phyloP scores from a whole-genome alignment of 2,888 invertebrate genomes.

The Lasioglossum calceatum region DNA sequence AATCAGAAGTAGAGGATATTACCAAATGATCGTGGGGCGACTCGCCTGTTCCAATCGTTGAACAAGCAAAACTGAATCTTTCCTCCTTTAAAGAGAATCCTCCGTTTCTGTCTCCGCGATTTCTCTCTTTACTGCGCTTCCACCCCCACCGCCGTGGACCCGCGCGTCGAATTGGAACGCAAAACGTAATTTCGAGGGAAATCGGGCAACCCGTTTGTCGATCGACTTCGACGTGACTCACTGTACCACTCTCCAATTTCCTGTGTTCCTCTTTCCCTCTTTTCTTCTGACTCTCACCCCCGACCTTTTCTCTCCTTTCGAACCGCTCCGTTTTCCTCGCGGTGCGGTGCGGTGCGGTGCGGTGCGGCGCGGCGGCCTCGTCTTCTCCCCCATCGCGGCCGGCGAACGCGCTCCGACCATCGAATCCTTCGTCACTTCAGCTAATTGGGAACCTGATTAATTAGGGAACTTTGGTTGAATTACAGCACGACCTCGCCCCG shows the following conservation, averaged over 20 bases:
- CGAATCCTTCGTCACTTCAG: constrained; percentile 69
- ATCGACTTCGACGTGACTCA: constrained; percentile 70
- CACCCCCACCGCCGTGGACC: background rate
- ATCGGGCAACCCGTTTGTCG: constrained; percentile 70
- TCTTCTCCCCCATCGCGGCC: background rate
- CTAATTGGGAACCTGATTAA: constrained; percentile 76
- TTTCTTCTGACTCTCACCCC: constrained; percentile 14
- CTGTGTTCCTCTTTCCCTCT: constrained; percentile 41
- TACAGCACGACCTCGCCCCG: constrained; percentile 60
- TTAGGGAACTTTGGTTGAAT: constrained; percentile 75
- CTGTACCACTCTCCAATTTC: constrained; percentile 54
- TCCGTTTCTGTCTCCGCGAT: constrained; percentile 16
- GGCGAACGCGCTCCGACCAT: constrained; percentile 57
- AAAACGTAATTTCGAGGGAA: constrained; percentile 72
- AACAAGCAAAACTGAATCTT: background rate
- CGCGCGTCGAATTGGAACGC: constrained; percentile 60
- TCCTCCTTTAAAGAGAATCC: constrained; percentile 9
- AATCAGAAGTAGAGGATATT: background rate
- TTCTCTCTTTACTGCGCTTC: constrained; percentile 21
- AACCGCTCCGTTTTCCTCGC: constrained; percentile 1
- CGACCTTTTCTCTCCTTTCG: constrained; percentile 29
- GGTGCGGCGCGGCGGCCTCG: background rate
- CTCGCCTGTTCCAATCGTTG: background rate
- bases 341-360: background rate
- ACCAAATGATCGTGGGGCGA: background rate